phyloP scores from a whole-genome alignment of 2,797 vertebrate species.

The Xenopus petersii region DNA sequence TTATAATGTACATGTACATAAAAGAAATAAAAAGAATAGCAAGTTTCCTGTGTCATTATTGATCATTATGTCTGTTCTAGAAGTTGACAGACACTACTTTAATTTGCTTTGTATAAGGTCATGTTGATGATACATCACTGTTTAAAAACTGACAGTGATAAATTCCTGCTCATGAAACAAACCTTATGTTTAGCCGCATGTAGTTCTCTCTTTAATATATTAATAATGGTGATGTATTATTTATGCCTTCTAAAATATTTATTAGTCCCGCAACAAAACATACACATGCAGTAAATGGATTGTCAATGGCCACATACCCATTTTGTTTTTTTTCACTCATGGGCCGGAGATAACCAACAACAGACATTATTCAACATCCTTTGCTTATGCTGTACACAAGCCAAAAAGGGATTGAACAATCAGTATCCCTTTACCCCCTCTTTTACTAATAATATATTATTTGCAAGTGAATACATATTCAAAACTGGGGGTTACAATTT shows the following conservation, averaged over 20 bases:
- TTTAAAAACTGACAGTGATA: slow-evolving; percentile 32
- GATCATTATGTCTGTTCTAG: slow-evolving; percentile 23
- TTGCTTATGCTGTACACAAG: too few species aligned
- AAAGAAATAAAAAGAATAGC: too few species aligned
- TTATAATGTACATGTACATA: too few species aligned
- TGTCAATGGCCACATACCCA: background rate
- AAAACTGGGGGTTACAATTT: too few species aligned
- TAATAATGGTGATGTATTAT: slow-evolving; percentile 46
- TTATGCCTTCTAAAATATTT: slow-evolving; percentile 41
- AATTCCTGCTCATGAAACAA: slow-evolving; percentile 31
- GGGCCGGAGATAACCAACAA: too few species aligned
- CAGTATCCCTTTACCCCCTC: too few species aligned
- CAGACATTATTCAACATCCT: too few species aligned
- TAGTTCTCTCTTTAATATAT: slow-evolving; percentile 34
- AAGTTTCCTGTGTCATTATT: background rate
- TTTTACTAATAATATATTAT: too few species aligned
- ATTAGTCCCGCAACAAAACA: slow-evolving; percentile 31
- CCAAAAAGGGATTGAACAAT: too few species aligned
- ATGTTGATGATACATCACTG: slow-evolving; percentile 33
- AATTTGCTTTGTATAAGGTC: slow-evolving; percentile 44
- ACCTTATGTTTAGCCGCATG: slow-evolving; percentile 30
- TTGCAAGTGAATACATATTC: too few species aligned
- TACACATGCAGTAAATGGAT: slow-evolving; percentile 31
- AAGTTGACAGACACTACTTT: slow-evolving; percentile 42
- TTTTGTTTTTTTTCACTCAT: too few species aligned